Percentiles rank a stretch among this genome's conserved stretches.
phyloP scores from a whole-genome alignment of 2,113 vertebrate genomes.

The Chaenogobius annularis region DNA sequence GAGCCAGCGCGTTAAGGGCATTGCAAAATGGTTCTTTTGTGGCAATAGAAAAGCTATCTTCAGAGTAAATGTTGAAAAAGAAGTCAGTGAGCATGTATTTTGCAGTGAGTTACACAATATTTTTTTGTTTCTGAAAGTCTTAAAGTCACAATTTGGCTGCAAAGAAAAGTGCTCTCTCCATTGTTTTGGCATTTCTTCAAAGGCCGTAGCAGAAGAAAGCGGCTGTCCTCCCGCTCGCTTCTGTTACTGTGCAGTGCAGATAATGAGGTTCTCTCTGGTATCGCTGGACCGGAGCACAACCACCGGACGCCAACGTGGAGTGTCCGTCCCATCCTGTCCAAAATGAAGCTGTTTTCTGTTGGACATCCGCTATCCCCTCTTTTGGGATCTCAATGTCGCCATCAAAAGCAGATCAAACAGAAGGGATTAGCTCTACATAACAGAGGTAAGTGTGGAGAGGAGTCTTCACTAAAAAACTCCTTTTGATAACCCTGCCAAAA shows the following conservation, averaged over 20 bases:
- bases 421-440: slow-evolving; percentile 67
- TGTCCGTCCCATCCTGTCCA: slow-evolving; percentile 44
- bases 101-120: slow-evolving; percentile 3
- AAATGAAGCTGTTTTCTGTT: slow-evolving; percentile 38
- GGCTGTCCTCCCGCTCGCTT: slow-evolving; percentile 29
- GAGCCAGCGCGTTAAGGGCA: not conserved
- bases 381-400: slow-evolving; percentile 65
- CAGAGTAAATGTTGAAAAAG: not conserved
- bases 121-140: slow-evolving; percentile 17
- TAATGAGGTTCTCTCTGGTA: slow-evolving; percentile 66
- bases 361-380: slow-evolving; percentile 55
- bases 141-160: slow-evolving; percentile 36
- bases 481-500: slow-evolving; percentile 65
- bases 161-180: slow-evolving; percentile 30
- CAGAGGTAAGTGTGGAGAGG: slow-evolving; percentile 68
- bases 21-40: not conserved
- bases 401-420: slow-evolving; percentile 69
- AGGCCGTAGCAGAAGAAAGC: slow-evolving; percentile 46
- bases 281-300: slow-evolving; percentile 41
- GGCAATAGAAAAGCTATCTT: not conserved
- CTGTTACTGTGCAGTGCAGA: slow-evolving; percentile 58
- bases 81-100: not conserved
- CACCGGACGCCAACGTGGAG: slow-evolving; percentile 40
- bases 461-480: slow-evolving; percentile 71
- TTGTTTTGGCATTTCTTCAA: slow-evolving; percentile 54